A percentile compares a stretch with the other conserved stretches of the same genome.
phyloP scores from a whole-genome alignment of 2,797 vertebrate genomes.

The Setipinna tenuifilis region DNA sequence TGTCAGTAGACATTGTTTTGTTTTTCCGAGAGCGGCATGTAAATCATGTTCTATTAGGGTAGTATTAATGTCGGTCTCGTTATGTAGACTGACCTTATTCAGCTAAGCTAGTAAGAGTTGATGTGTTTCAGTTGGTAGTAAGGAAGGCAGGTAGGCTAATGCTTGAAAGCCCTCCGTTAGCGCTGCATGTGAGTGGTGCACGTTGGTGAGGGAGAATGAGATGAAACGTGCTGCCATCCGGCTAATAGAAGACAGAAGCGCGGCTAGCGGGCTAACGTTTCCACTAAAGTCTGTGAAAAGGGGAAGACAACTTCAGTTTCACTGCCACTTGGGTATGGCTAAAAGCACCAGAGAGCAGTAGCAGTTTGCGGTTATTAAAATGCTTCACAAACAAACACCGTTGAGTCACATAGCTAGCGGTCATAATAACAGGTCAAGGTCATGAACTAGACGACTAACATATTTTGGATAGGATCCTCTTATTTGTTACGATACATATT shows the following conservation, averaged over 20 bases:
- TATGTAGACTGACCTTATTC: neutral
- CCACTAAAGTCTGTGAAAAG: neutral
- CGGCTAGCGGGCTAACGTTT: neutral
- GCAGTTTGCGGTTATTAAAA: neutral
- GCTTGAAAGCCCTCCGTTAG: neutral
- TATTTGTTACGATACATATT: neutral
- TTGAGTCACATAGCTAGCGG: neutral
- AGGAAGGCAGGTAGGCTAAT: neutral
- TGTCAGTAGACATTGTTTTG: neutral
- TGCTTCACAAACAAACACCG: neutral
- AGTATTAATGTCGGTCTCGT: neutral
- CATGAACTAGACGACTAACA: neutral
- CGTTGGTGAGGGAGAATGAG: constrained; percentile 1
- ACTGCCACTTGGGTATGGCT: neutral
- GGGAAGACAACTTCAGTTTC: neutral
- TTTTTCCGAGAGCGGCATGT: neutral
- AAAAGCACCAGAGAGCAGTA: neutral
- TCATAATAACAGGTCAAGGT: constrained; percentile 5
- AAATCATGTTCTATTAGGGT: neutral
- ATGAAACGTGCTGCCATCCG: constrained; percentile 15
- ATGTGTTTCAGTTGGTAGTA: neutral
- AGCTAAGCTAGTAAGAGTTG: neutral
- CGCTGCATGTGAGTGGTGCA: constrained; percentile 14
- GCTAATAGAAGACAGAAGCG: neutral
- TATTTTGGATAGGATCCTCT: neutral